Base-by-base conservation (phyloP, 2,113 vertebrate species). In the Chloroceryle aenea region DNA sequence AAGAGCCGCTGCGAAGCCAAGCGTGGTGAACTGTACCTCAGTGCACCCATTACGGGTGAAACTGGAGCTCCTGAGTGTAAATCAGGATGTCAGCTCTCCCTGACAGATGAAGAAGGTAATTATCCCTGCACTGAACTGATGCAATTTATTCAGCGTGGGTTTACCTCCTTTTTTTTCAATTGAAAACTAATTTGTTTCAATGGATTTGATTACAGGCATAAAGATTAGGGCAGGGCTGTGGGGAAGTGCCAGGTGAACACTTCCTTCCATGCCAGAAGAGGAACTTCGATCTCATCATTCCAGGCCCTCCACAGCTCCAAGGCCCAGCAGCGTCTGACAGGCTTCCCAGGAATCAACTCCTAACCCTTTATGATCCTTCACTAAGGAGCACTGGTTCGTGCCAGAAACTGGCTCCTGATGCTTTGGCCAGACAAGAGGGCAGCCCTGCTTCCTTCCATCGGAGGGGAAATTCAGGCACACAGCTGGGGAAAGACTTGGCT, bases 281-380 rank as follows among this genome's bases (percentile, higher is more conserved):
- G 9, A 17, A 18, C 3, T 26, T 1, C 4, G 56, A 20, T 30
- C 45, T 64, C 21, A 1, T 5, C 3, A 1, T 6, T 6, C 27
- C 72, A 58, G 36, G 14, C 11, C 11, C 30, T 72, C 34, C 22
- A 3, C 4, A 4, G 63, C 80, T 82, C 73, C 72, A n/a, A 21
- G 21, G 64, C 16, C 36, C 42, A 47, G 58, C 23, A 18, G 14
- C 4, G 12, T 32, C 6, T 52, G 43, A 68, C 19, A 42, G 19
- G 25, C 22, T 74, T 74, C 64, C 50, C 20, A 21, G 64, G 52
- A 78, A 78, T 32, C 56, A 76, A 85, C 85, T 42, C 63, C 62
- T 25, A 48, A 63, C 18, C 13, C 27, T 3, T 25, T 7, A 2
- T 11, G 72, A 55, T 72, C 48, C 53, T 32, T 56, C 10, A 9